A percentile compares a stretch with the other conserved stretches of the same genome.
phyloP scores from a whole-genome alignment of 2,113 vertebrate genomes.

The Sapayoa aenigma region DNA sequence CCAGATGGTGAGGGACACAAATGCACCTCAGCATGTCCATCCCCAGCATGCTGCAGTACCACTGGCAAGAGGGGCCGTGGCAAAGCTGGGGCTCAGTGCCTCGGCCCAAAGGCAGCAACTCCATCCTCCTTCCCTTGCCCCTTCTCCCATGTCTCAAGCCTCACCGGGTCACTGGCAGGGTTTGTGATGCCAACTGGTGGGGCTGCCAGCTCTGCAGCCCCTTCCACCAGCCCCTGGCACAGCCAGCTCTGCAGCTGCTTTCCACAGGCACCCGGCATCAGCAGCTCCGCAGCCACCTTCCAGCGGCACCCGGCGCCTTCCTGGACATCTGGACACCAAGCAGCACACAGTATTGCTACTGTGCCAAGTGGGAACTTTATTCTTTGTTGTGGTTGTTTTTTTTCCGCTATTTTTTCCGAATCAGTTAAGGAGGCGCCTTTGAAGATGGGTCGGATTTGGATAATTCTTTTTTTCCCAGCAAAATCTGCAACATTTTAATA shows the following conservation, averaged over 20 bases:
- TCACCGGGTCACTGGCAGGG: rapidly evolving
- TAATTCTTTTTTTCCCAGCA: background rate
- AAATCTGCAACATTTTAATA: background rate
- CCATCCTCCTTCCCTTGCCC: rapidly evolving
- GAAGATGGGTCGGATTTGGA: background rate
- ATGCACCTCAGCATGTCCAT: rapidly evolving
- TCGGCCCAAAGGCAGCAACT: background rate
- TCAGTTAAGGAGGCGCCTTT: background rate
- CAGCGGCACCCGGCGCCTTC: background rate
- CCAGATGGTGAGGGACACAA: rapidly evolving
- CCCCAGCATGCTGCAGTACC: background rate
- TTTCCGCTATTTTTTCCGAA: background rate
- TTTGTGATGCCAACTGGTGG: rapidly evolving
- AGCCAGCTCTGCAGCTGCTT: background rate
- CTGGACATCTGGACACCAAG: background rate
- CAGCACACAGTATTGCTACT: conserved; percentile 49
- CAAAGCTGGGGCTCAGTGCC: background rate
- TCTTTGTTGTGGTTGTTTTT: background rate
- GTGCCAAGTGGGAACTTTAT: conserved; percentile 62
- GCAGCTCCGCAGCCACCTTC: background rate
- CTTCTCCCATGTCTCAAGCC: background rate
- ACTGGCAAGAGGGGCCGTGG: rapidly evolving
- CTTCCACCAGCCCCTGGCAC: background rate
- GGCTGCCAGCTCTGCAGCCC: background rate
- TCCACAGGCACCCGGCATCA: background rate